Percentiles rank a stretch among this genome's conserved stretches.
Conservation (phyloP, 2,888 invertebrate genomes). For the Esperia sulphurella region DNA sequence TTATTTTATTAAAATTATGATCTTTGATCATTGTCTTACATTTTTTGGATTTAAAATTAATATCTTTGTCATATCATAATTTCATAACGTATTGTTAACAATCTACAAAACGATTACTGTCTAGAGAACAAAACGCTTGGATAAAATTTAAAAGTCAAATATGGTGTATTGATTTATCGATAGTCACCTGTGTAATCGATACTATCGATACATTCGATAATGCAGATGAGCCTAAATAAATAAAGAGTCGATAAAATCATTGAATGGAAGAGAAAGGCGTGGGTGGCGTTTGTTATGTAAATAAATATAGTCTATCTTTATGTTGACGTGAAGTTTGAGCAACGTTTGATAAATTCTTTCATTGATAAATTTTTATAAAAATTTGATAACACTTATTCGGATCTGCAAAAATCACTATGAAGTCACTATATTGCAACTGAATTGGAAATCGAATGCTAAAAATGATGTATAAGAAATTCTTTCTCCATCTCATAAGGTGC, state of each 20-base stretch:
- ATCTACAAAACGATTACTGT: neutral
- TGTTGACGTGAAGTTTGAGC: conserved; percentile 5
- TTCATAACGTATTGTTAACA: neutral
- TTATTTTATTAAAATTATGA: too few species aligned
- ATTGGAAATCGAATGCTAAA: too few species aligned
- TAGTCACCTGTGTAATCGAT: conserved; percentile 42
- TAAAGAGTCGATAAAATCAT: conserved; percentile 24
- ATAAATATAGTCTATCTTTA: conserved; percentile 17
- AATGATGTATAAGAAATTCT: too few species aligned
- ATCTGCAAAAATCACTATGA: too few species aligned
- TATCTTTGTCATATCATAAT: neutral
- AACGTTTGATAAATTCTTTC: conserved; percentile 10
- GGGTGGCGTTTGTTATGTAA: conserved; percentile 26
- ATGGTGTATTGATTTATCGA: conserved; percentile 38
- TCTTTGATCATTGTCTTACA: too few species aligned
- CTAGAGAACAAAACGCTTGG: conserved; percentile 22
- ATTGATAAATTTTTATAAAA: neutral
- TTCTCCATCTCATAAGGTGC: too few species aligned
- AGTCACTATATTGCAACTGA: too few species aligned
- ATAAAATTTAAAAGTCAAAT: neutral
- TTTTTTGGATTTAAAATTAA: neutral
- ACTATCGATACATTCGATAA: conserved; percentile 36
- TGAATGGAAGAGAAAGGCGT: conserved; percentile 26
- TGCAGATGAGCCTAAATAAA: conserved; percentile 47
- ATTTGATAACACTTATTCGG: too few species aligned